Evolutionary conservation across 2,113 vertebrate species (phyloP), one percentile per base, ranked within the genome.

Genomic region (Lepus americanus): DNA sequence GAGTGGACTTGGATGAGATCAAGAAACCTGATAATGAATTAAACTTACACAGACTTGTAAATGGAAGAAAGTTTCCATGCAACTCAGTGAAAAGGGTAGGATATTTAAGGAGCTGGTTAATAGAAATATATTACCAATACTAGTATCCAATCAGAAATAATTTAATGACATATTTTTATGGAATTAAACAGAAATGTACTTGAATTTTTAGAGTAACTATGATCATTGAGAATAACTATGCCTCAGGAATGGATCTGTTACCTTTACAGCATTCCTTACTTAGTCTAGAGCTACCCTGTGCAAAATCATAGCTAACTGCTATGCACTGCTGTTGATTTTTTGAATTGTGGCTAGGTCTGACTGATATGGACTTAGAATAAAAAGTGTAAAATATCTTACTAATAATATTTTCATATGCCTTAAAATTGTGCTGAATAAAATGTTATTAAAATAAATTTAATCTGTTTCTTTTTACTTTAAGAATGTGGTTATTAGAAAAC

Each of bases 401-500:
- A 14, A 36, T 55, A 36, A 81, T 53, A 51, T 81, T 86, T 33
- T 92, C 29, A 77, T 78, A 53, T 59, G 23, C 19, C 44, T 78
- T 82, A 69, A n/a, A 53, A 67, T 23, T 79, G 33, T 14, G 20
- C 22, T 39, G 53, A 86, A 53, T 89, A 49, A 67, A 77, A 44
- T 77, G 1, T 82, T 82, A 13, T 64, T 63, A 77, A 92, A 93
- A 77, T 76, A 73, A 78, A 83, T 64, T 49, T 83, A 20, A 76
- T 27, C 27, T 86, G 29, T 86, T 72, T 87, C 9, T 92, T 44
- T 85, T 95, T 73, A 44, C 12, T n/a, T 90, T 67, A 78, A 90
- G 74, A 89, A 67, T 74, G 39, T 44, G 13, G 1, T 14, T 72
- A 11, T 25, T 89, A 73, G 77, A 73, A 94, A 78, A 51, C 16